phyloP scores from a whole-genome alignment of 30 jellyfish, hydroid and myxozoan genomes.

The Aurelia sp. region DNA sequence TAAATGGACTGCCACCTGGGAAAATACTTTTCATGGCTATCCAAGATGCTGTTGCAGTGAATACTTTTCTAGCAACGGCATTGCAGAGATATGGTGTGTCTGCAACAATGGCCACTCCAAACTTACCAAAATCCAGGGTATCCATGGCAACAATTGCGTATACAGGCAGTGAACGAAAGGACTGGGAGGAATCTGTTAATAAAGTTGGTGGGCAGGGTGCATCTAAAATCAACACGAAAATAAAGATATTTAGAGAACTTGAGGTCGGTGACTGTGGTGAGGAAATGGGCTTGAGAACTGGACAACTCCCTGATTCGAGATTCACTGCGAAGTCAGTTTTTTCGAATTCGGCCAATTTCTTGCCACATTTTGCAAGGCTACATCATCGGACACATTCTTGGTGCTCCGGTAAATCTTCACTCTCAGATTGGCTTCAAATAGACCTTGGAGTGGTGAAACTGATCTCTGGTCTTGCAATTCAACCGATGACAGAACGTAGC shows the following conservation, averaged over 20 bases:
- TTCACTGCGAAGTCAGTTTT: slow-evolving; percentile 35
- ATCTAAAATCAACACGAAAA: not conserved
- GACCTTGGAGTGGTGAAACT: slow-evolving; percentile 38
- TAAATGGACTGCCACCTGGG: slow-evolving; percentile 14
- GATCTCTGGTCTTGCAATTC: slow-evolving; percentile 46
- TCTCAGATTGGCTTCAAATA: slow-evolving; percentile 29
- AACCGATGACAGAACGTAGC: not conserved
- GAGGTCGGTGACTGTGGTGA: slow-evolving; percentile 44
- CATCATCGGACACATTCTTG: slow-evolving; percentile 8
- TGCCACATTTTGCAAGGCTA: slow-evolving; percentile 29
- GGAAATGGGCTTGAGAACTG: slow-evolving; percentile 42
- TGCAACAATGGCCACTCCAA: slow-evolving; percentile 35
- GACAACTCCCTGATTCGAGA: slow-evolving; percentile 32
- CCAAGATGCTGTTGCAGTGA: not conserved
- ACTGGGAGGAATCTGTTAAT: slow-evolving; percentile 30
- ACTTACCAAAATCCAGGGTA: not conserved
- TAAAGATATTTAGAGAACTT: slow-evolving; percentile 19
- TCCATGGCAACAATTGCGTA: slow-evolving; percentile 45
- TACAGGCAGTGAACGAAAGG: slow-evolving; percentile 45
- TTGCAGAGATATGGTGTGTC: slow-evolving; percentile 48
- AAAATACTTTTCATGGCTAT: slow-evolving; percentile 42
- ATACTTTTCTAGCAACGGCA: slow-evolving; percentile 10
- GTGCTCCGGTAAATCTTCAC: slow-evolving; percentile 40
- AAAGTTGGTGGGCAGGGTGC: not conserved
- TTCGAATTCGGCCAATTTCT: not conserved